These are phyloP conservation scores for Coleophora flavipennella DNA, from an alignment of 2,888 invertebrate genomes.

Conservation along the genomic window DNA sequence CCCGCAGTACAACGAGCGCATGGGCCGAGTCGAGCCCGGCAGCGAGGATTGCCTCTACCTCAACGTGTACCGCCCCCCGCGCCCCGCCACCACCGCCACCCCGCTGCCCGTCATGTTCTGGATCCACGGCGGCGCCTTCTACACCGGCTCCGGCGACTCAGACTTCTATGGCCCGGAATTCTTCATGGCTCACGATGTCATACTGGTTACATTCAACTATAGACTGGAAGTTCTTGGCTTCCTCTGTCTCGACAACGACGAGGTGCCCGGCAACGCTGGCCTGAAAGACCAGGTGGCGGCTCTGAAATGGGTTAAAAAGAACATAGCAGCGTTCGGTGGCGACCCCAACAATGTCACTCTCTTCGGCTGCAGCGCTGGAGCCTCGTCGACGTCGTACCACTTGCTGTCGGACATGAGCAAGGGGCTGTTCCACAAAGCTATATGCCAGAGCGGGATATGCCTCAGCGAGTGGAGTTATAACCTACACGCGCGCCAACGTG, in stretches of 20 bases:
- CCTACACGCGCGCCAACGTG: conserved; percentile 42
- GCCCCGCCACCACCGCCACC: conserved; percentile 22
- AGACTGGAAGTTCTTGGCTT: conserved; percentile 64
- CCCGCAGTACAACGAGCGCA: conserved; percentile 60
- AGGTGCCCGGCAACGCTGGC: conserved; percentile 64
- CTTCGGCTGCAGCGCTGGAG: conserved; percentile 65
- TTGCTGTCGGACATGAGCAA: conserved; percentile 54
- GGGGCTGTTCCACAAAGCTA: conserved; percentile 58
- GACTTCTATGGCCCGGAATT: conserved; percentile 65
- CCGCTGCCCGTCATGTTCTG: conserved; percentile 58
- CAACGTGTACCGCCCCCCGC: conserved; percentile 73
- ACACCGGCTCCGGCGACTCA: conserved; percentile 63
- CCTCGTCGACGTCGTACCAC: conserved; percentile 49
- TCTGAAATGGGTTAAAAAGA: conserved; percentile 58
- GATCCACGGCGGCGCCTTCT: conserved; percentile 67
- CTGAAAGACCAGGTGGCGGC: conserved; percentile 66
- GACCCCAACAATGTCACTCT: conserved; percentile 54
- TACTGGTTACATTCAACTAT: conserved; percentile 64
- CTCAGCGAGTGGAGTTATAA: conserved; percentile 59
- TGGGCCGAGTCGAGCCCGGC: conserved; percentile 64
- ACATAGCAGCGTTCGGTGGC: conserved; percentile 55
- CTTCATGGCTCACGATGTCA: conserved; percentile 50
- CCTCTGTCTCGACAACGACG: conserved; percentile 54
- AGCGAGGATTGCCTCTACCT: conserved; percentile 78
- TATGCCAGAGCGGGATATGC: conserved; percentile 65